Percentiles rank a stretch among this genome's conserved stretches.
Conservation (phyloP, 1,140 invertebrate species). For the Bathynomus jamesi region DNA sequence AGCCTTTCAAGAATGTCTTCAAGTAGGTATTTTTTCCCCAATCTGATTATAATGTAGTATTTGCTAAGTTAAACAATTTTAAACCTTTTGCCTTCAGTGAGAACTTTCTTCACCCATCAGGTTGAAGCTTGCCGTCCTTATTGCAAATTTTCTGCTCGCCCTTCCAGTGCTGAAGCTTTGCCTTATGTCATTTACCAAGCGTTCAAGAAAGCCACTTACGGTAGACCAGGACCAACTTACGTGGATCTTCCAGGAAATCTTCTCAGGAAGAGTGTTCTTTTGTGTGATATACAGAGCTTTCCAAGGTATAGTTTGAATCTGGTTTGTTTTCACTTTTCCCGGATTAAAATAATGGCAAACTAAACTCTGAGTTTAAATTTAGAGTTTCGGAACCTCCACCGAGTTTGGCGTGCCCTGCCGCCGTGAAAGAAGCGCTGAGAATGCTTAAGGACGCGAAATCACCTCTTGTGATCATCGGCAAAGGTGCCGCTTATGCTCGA, state of each 20-base stretch:
- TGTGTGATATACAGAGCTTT: constrained; percentile 43
- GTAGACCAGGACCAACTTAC: constrained; percentile 79
- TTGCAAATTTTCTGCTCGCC: constrained; percentile 83
- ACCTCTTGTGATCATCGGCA: constrained; percentile 86
- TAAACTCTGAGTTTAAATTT: not conserved
- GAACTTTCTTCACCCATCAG: too few relatives aligned
- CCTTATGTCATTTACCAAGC: constrained; percentile 90
- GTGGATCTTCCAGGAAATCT: constrained; percentile 84
- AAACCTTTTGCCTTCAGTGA: too few relatives aligned
- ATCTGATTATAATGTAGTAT: constrained; percentile 4
- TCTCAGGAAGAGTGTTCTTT: constrained; percentile 49
- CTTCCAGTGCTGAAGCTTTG: constrained; percentile 69
- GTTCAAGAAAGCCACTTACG: constrained; percentile 68
- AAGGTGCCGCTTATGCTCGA: constrained; percentile 74
- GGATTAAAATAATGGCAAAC: too few relatives aligned
- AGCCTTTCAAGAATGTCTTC: constrained; percentile 90
- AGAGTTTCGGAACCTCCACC: constrained; percentile 53
- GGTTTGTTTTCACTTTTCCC: too few relatives aligned
- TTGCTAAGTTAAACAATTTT: too few relatives aligned
- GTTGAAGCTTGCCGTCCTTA: constrained; percentile 74
- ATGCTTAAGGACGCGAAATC: constrained; percentile 61
- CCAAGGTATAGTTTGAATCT: constrained; percentile 44
- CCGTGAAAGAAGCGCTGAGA: constrained; percentile 60
- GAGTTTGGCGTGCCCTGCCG: constrained; percentile 56
- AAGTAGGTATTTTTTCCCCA: constrained; percentile 41